Evolutionary conservation across 2,888 invertebrate species (phyloP), one percentile per base, ranked within the genome.

Genomic region (Abscondita cerata): DNA sequence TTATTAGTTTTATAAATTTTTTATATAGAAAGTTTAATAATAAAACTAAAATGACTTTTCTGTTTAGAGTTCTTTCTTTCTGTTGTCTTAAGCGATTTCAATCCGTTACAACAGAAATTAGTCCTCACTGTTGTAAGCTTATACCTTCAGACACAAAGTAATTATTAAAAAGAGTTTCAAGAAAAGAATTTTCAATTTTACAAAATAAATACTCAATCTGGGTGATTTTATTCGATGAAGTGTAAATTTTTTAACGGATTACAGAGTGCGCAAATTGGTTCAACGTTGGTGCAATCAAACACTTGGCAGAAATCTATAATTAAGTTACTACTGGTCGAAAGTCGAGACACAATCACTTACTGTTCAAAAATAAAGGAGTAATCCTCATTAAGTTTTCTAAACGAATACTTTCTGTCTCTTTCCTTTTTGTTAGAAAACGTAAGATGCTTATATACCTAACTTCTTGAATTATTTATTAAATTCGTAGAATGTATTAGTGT

Each of bases 251-350:
- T 56, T 56, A 61, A 31, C 51, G 38, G 51, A 47, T 51, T 52
- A 51, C 46, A 55, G 55, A 51, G 51, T 31, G 55, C 34, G 33
- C 46, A 61, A 59, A 61, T 61, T 61, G 61, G 55, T 61, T 52
- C 55, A 56, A 52, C 44, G 52, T 51, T 25, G 47, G 25, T 34
- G 55, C 61, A 61, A 61, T 61, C 61, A 61, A 61, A 55, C 55
- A 61, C 61, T 61, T 56, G 55, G 55, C 44, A 56, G 55, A 56
- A 56, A 20, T 56, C 44, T 56, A 56, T 56, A 61, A 61, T 61
- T 56, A 61, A 52, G 56, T 61, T 61, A 61, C 61, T 11, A 8
- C 18, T 44, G 44, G 44, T 19, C 44, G 44, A 44, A 44, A 33
- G 38, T 15, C 34, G 52, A 61, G 60, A 55, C 54, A 56, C 56